Conservation (phyloP, 2,797 vertebrate species). For the Gymnopithys bicolor region DNA sequence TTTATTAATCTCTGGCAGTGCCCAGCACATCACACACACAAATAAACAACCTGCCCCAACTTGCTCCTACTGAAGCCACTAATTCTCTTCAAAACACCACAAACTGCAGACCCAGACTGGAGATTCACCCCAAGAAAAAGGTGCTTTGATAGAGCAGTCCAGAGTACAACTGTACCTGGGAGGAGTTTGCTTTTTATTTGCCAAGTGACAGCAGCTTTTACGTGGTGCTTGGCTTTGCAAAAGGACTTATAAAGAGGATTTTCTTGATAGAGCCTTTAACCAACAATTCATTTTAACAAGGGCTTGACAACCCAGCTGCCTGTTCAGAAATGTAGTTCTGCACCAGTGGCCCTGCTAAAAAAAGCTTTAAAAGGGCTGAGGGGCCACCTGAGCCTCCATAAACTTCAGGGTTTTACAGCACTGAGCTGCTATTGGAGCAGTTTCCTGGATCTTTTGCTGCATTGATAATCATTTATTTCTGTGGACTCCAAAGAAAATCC, state of each 20-base stretch:
- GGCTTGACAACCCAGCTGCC: conserved; percentile 17
- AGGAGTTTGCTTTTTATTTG: conserved; percentile 22
- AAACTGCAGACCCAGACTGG: accelerated
- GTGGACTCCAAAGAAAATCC: background rate
- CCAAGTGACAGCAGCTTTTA: background rate
- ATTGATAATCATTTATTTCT: conserved; percentile 56
- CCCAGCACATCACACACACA: background rate
- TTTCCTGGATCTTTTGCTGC: conserved; percentile 43
- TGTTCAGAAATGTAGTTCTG: conserved; percentile 39
- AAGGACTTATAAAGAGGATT: conserved; percentile 28
- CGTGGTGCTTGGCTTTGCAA: background rate
- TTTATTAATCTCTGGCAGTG: background rate
- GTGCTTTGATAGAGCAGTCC: background rate
- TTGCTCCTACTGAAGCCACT: accelerated
- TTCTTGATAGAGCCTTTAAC: conserved; percentile 61
- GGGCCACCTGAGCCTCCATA: conserved; percentile 58
- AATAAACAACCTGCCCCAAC: background rate
- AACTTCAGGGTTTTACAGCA: conserved; percentile 52
- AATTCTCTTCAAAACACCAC: background rate
- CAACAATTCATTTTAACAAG: conserved; percentile 65
- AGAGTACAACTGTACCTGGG: background rate
- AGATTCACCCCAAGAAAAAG: background rate
- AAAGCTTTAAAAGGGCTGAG: conserved; percentile 64
- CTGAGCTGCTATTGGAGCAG: background rate
- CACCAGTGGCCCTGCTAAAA: conserved; percentile 29